Conservation (phyloP, 2,797 vertebrate genomes). For the Leuciscus waleckii region DNA sequence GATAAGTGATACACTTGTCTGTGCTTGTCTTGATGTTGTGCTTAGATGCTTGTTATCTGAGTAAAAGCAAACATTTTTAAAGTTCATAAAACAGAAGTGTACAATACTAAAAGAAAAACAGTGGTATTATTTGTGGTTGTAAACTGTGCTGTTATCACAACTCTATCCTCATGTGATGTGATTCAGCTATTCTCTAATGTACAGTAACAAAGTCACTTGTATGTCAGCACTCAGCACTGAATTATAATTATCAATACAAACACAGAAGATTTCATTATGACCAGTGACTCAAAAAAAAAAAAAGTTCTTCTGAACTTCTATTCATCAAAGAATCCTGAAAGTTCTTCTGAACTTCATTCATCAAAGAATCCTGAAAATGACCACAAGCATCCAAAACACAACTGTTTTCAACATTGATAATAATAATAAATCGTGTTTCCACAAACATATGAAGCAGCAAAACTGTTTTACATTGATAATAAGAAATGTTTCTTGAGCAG, state of each 20-base stretch:
- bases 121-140: neutral
- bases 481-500: neutral
- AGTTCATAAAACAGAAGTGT: constrained; percentile 3
- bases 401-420: no score
- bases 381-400: no score
- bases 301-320: neutral
- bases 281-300: neutral
- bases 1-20: neutral
- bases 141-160: neutral
- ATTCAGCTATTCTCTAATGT: neutral
- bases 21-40: neutral
- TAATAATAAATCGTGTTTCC: neutral
- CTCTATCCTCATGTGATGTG: neutral
- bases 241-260: no score
- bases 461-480: neutral
- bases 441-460: neutral
- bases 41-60: neutral
- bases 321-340: neutral
- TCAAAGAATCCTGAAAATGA: no score
- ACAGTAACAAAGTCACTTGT: no score
- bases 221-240: no score
- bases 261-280: neutral
- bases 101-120: neutral
- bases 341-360: no score
- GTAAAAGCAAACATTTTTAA: neutral